Percentiles rank a stretch among this genome's conserved stretches.
phyloP scores from a whole-genome alignment of 2,888 invertebrate species.

The Alloplasta piceator region DNA sequence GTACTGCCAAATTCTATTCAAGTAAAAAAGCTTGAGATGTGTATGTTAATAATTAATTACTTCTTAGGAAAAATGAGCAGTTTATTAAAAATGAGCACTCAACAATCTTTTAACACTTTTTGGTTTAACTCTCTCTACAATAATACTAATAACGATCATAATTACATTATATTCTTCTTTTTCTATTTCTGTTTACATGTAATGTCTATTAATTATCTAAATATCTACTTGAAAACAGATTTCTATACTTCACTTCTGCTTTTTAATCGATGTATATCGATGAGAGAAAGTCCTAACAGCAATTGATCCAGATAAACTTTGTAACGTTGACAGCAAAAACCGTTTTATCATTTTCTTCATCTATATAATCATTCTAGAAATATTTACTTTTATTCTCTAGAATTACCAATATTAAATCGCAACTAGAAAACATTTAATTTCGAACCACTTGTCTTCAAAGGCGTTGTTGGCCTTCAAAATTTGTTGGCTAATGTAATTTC shows the following conservation, averaged over 20 bases:
- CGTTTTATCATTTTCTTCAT: too few species aligned
- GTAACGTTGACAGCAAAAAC: too few species aligned
- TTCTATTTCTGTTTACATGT: neutral
- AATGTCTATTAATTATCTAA: neutral
- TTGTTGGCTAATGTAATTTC: neutral
- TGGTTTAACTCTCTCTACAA: conserved; percentile 45
- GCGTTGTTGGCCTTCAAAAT: too few species aligned
- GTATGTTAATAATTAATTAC: neutral
- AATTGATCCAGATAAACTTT: too few species aligned
- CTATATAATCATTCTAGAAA: too few species aligned
- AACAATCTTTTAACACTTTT: conserved; percentile 63
- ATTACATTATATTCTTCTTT: conserved; percentile 7
- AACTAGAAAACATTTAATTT: conserved; percentile 29
- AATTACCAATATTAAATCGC: conserved; percentile 17
- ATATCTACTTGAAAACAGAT: conserved; percentile 13
- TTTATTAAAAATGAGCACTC: conserved; percentile 65
- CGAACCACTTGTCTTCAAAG: neutral
- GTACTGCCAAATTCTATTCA: too few species aligned
- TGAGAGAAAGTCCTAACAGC: too few species aligned
- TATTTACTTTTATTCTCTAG: conserved; percentile 5
- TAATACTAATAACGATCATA: conserved; percentile 48
- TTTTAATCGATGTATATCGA: too few species aligned
- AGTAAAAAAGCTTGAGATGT: too few species aligned
- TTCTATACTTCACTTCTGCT: neutral
- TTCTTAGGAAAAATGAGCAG: conserved; percentile 60